Base-by-base conservation (phyloP, 2,113 vertebrate genomes). In the Mesitornis unicolor region DNA sequence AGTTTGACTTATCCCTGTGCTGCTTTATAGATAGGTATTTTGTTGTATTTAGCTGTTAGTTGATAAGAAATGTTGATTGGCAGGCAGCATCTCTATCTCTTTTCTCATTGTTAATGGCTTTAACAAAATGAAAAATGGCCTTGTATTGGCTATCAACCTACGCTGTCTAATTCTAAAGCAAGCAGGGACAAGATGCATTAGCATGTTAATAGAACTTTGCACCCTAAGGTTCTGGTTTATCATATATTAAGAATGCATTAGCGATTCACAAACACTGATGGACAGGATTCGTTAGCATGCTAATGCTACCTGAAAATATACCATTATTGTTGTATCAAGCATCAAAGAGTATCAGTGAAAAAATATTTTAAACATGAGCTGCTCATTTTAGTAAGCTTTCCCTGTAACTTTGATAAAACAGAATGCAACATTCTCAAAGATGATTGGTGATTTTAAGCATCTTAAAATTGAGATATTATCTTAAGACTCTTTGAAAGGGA, bases 191-290 rank as follows among this genome's bases (percentile, higher is more conserved):
- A 95, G 82, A 79, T 81, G 21, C 76, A 97, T 98, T 98, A 97
- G 87, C 96, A 97, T 97, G 87, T 96, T 97, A 97, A 98, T 98
- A 91, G 95, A 83, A 92, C 88, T 96, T 96, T 92, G 79, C 86
- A 84, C 82, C 79, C 84, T 94, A 87, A 97, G 89, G 87, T 83
- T 96, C 97, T 95, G 80, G 70, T 89, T 95, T 96, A 93, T 95
- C 94, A 96, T 87, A 95, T 94, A 90, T 91, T 93, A 95, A 95
- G 94, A 96, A 96, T 87, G 59, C 68, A 89, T 96, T 98, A 97
- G 73, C 1, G 3, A 93, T 90, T 96, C 79, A 77, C 82, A 90
- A 83, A 70, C 87, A 67, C 31, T 56, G 93, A 97, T 85, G 91
- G 92, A 97, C 83, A 96, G 84, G 85, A 95, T 70, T 97, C 3